A percentile compares a stretch with the other conserved stretches of the same genome.
These are phyloP conservation scores for Crotalus helleri DNA, from an alignment of 2,113 vertebrate genomes.

Conservation along the genomic window DNA sequence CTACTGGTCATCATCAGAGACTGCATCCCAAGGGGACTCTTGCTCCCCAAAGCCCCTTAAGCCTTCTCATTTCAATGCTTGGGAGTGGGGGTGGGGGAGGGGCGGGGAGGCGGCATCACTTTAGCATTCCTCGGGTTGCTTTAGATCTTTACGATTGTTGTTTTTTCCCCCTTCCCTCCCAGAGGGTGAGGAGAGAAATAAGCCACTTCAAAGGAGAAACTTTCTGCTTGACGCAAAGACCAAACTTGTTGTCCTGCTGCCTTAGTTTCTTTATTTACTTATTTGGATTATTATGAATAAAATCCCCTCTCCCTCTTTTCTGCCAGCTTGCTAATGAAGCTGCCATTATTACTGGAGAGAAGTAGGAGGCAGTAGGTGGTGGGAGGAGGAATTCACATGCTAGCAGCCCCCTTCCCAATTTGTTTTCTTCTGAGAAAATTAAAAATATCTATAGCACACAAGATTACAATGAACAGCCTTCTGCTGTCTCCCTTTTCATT, in stretches of 20 bases:
- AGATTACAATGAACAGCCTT: constrained; percentile 14
- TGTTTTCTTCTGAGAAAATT: constrained; percentile 45
- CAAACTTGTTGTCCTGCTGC: constrained; percentile 15
- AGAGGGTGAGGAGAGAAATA: constrained; percentile 46
- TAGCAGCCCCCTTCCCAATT: constrained; percentile 40
- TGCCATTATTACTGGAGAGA: constrained; percentile 38
- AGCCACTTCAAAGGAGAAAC: constrained; percentile 60
- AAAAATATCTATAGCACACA: constrained; percentile 24
- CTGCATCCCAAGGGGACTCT: not conserved
- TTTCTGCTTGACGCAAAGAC: constrained; percentile 50
- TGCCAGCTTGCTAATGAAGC: constrained; percentile 49
- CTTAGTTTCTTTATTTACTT: constrained; percentile 20
- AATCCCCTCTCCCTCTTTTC: not conserved
- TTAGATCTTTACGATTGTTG: constrained; percentile 60
- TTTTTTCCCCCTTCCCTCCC: constrained; percentile 45
- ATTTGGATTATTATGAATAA: constrained; percentile 15
- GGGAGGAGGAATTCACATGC: constrained; percentile 29
- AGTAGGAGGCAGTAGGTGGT: constrained; percentile 26
- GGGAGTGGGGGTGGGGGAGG: constrained; percentile 47
- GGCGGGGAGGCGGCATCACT: constrained; percentile 49
- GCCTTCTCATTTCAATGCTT: constrained; percentile 14
- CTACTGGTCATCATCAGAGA: not conserved
- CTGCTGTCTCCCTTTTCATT: not conserved
- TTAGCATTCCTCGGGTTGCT: constrained; percentile 61
- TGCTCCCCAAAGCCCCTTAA: not conserved